A percentile compares a stretch with the other conserved stretches of the same genome.
phyloP scores from a whole-genome alignment of 2,113 vertebrate genomes.

The Zapornia atra region DNA sequence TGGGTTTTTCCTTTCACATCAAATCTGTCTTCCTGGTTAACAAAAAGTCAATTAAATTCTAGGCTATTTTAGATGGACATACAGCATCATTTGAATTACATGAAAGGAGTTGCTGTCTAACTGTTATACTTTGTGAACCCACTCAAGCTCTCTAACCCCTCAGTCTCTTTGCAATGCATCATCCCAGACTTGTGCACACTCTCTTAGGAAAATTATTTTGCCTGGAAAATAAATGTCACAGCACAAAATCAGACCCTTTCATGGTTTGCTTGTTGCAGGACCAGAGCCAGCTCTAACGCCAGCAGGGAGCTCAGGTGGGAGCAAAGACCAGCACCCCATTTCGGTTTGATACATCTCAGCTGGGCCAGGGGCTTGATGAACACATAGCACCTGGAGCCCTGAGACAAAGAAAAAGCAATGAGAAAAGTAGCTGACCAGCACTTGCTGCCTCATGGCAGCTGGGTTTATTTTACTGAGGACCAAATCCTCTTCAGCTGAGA shows the following conservation, averaged over 20 bases:
- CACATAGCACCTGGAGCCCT: neutral
- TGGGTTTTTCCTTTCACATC: neutral
- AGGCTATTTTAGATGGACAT: neutral
- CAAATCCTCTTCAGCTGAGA: neutral
- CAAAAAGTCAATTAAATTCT: neutral
- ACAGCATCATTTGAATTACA: neutral
- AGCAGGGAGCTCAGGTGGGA: neutral
- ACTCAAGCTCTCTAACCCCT: neutral
- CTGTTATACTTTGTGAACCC: neutral
- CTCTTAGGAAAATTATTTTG: neutral
- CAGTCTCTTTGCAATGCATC: neutral
- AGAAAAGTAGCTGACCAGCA: neutral
- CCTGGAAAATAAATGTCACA: neutral
- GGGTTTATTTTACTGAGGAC: neutral
- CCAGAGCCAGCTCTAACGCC: neutral
- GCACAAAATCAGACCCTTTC: neutral
- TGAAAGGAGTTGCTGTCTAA: neutral
- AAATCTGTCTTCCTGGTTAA: neutral
- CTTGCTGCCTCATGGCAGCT: slow-evolving; percentile 7
- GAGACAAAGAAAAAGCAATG: neutral
- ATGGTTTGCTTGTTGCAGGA: neutral
- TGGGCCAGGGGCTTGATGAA: neutral
- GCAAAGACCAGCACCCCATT: neutral
- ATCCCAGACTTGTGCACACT: neutral
- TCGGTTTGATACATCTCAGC: neutral